These are phyloP conservation scores for Eolophus roseicapilla DNA, from an alignment of 2,113 vertebrate genomes.

Conservation along the genomic window DNA sequence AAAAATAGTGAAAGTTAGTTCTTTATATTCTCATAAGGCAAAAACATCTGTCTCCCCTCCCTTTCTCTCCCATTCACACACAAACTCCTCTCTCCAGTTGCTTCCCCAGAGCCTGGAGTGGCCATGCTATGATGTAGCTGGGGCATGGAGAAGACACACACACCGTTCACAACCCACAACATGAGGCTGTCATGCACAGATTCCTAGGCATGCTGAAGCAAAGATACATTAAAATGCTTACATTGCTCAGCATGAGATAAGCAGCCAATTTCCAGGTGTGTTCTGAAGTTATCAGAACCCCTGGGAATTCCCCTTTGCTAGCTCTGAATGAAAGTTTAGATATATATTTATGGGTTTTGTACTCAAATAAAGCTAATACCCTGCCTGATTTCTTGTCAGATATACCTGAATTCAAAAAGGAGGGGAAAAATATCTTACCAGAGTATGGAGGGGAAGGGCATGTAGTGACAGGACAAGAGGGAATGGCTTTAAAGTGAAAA, in stretches of 20 bases:
- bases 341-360: neutral
- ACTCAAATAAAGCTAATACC: neutral
- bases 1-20: neutral
- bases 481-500: neutral
- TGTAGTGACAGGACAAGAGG: too few species aligned
- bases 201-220: neutral
- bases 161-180: accelerated
- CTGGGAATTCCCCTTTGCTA: neutral
- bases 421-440: neutral
- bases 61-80: neutral
- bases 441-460: neutral
- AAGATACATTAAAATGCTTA: neutral
- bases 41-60: neutral
- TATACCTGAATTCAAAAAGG: neutral
- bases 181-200: accelerated
- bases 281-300: neutral
- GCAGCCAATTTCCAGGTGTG: neutral
- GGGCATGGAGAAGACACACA: neutral
- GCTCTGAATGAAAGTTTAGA: neutral
- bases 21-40: neutral
- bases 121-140: neutral
- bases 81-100: neutral
- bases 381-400: neutral
- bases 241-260: neutral
- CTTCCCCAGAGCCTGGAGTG: neutral